A percentile compares a stretch with the other conserved stretches of the same genome.
Evolutionary conservation across 1,140 invertebrate genomes (phyloP).

Genomic region (Doryteuthis pealeii): DNA sequence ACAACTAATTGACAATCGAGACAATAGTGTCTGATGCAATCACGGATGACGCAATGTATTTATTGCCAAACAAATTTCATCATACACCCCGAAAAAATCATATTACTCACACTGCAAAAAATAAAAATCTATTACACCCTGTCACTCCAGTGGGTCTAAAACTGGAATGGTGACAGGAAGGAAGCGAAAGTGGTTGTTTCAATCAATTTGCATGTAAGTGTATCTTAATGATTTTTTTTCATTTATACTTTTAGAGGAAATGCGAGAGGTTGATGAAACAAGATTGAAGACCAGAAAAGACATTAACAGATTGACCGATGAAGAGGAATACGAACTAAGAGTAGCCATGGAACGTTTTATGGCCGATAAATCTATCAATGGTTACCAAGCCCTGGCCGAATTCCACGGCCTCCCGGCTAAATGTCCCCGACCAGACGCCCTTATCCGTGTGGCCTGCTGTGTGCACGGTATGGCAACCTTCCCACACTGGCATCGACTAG

Average conservation of each 20-base stretch:
- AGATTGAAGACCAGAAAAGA: slow-evolving; percentile 21
- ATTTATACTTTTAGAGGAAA: slow-evolving; percentile 10
- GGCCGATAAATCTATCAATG: slow-evolving; percentile 30
- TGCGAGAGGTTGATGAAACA: neutral
- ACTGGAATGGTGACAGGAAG: too few relatives aligned
- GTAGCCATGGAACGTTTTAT: slow-evolving; percentile 25
- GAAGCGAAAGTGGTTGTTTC: too few relatives aligned
- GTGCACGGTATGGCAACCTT: slow-evolving; percentile 31
- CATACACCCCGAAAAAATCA: too few relatives aligned
- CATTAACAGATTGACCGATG: slow-evolving; percentile 20
- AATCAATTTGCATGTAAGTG: too few relatives aligned
- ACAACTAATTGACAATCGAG: too few relatives aligned
- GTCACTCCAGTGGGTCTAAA: too few relatives aligned
- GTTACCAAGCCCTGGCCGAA: slow-evolving; percentile 34
- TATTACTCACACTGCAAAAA: too few relatives aligned
- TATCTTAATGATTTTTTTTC: too few relatives aligned
- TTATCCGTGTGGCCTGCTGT: slow-evolving; percentile 28
- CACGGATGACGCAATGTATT: too few relatives aligned
- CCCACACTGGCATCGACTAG: slow-evolving; percentile 33
- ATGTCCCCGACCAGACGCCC: slow-evolving; percentile 27
- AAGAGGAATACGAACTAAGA: slow-evolving; percentile 24
- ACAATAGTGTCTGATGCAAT: too few relatives aligned
- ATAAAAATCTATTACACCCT: too few relatives aligned
- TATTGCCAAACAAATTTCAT: too few relatives aligned
- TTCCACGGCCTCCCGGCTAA: slow-evolving; percentile 32